Percentiles rank a stretch among this genome's conserved stretches.
Conservation (phyloP, 2,888 invertebrate species). For the Luffia ferchaultella region DNA sequence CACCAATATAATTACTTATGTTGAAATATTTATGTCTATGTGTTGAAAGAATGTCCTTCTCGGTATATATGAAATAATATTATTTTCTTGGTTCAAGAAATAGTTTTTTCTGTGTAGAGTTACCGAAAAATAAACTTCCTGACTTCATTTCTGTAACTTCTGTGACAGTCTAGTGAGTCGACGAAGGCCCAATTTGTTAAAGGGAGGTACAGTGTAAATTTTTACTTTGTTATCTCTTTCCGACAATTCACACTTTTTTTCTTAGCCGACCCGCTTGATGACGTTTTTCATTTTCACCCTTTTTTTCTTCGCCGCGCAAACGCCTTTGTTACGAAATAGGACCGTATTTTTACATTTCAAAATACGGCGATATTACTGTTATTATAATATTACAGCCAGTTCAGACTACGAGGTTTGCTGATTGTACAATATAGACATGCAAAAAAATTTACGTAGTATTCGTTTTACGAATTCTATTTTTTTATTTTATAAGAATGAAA, state of each 20-base stretch:
- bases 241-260: not conserved
- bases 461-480: no score
- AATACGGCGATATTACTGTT: not conserved
- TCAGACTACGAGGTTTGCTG: no score
- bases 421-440: no score
- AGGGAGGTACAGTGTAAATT: not conserved
- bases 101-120: no score
- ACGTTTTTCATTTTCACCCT: not conserved
- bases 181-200: not conserved
- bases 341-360: not conserved
- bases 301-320: not conserved
- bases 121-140: not conserved
- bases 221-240: not conserved
- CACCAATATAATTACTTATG: no score
- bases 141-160: not conserved
- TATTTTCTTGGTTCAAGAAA: no score
- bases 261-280: not conserved
- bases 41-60: no score
- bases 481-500: no score
- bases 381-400: not conserved
- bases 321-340: not conserved
- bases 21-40: no score
- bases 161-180: not conserved
- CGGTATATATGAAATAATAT: no score
- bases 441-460: no score